Conservation (phyloP, 2,797 vertebrate genomes). For the Pseudomugil tenellus region DNA sequence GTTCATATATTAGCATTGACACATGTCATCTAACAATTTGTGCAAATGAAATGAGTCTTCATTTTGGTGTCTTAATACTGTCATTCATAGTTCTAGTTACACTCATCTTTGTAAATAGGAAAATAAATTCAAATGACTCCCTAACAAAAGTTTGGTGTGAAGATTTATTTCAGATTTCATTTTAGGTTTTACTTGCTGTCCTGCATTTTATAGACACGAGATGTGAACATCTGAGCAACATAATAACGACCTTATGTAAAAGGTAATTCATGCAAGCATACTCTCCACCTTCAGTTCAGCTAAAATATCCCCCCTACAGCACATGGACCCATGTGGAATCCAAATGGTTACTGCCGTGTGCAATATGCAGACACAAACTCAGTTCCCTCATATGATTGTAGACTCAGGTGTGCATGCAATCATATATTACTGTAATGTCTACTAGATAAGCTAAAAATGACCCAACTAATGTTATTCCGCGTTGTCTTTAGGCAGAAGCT, state of each 20-base stretch:
- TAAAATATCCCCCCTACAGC: slow-evolving; percentile 13
- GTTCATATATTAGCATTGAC: slow-evolving; percentile 7
- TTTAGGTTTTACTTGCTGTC: not conserved
- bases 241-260: slow-evolving; percentile 18
- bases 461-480: slow-evolving; percentile 32
- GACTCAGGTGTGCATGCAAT: slow-evolving; percentile 11
- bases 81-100: slow-evolving; percentile 2
- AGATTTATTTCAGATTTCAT: not conserved
- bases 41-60: not conserved
- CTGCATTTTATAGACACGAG: not conserved
- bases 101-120: not conserved
- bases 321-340: slow-evolving; percentile 5
- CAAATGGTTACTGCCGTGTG: slow-evolving; percentile 15
- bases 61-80: slow-evolving; percentile 7
- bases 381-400: not conserved
- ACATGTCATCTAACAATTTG: not conserved
- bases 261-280: slow-evolving; percentile 38
- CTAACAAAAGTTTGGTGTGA: not conserved
- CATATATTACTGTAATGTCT: slow-evolving; percentile 16
- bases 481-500: slow-evolving; percentile 44
- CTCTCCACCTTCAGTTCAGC: slow-evolving; percentile 33
- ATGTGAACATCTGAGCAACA: not conserved
- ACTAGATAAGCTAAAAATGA: slow-evolving; percentile 36
- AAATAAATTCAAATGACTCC: not conserved
- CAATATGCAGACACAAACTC: not conserved